Base-by-base conservation (phyloP, 2,797 vertebrate genomes). In the Triplophysa bombifrons region DNA sequence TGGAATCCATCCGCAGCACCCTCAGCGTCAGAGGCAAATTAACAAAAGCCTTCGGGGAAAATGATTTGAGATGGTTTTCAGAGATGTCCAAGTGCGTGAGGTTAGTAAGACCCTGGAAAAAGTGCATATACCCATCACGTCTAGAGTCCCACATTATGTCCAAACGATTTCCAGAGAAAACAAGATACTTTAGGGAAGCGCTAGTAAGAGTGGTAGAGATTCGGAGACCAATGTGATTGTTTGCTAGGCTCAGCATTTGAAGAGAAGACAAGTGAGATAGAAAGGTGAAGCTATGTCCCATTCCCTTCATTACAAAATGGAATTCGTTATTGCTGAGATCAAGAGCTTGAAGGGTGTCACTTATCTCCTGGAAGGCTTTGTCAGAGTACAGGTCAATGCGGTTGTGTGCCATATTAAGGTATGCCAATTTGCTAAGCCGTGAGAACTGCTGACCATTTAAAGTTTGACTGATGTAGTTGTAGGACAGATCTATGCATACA, bases 291-390 rank as follows among this genome's bases (percentile, higher is more conserved):
- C 82, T 76, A 85, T 95, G 94, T 16, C 93, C 94, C 89, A 95
- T 94, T 30, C 94, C 94, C 67, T 61, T 92, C 92, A 95, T 94
- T 11, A 84, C 88, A 78, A 95, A 95, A 66, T 94, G 91, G 84
- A 93, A 95, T 11, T 93, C 90, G 70, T 95, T 95, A 86, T 92
- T 87, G 74, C 92, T 94, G n/a, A 95, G 72, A 34, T 95, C 94
- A 65, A 95, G 88, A 10, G 88, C 88, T 56, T 90, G 93, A 14
- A 95, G 87, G 16, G 92, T 94, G 2, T 10, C 70, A 3, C 81
- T 86, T 22, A 95, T 84, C 86, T 94, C 94, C 71, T 68, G 84
- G 41, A 95, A 93, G 74, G 90, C 84, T 0, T 84, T 81, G 0
- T 7, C 53, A 34, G 89, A 87, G 85, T 95, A 95, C 60, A 95